phyloP scores from a whole-genome alignment of 1,140 invertebrate genomes.

The Achroia grisella region DNA sequence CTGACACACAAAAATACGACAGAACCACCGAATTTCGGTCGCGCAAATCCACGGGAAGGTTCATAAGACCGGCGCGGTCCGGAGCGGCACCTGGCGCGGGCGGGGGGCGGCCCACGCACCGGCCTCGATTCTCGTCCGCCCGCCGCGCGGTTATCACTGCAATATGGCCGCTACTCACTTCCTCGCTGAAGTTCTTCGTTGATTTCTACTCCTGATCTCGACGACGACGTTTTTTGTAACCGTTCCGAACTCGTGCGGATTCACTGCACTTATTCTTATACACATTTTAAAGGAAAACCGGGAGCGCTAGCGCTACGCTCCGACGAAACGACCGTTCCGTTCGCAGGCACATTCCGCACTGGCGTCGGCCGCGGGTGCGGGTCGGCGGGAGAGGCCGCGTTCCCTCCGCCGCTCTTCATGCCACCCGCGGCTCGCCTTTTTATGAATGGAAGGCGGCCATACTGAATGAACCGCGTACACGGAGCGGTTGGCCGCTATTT shows the following conservation, averaged over 20 bases:
- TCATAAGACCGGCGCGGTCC: conserved; percentile 64
- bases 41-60: conserved; percentile 69
- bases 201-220: conserved; percentile 71
- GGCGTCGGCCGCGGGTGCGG: conserved; percentile 64
- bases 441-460: conserved; percentile 86
- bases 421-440: conserved; percentile 76
- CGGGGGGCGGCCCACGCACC: conserved; percentile 71
- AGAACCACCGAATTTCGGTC: conserved; percentile 63
- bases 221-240: conserved; percentile 66
- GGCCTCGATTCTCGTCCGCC: conserved; percentile 72
- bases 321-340: conserved; percentile 77
- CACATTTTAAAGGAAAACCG: conserved; percentile 72
- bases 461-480: conserved; percentile 79
- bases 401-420: conserved; percentile 44
- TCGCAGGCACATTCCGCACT: conserved; percentile 75
- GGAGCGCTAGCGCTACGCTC: conserved; percentile 73
- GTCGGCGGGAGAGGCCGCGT: conserved; percentile 69
- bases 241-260: conserved; percentile 72
- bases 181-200: conserved; percentile 72
- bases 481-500: conserved; percentile 69
- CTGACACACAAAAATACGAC: conserved; percentile 57
- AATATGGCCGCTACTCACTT: conserved; percentile 73
- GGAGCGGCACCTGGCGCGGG: conserved; percentile 70
- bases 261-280: conserved; percentile 74
- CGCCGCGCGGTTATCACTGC: conserved; percentile 72